Base-by-base conservation (phyloP, 2,113 vertebrate genomes). In the Mormoops blainvillei region DNA sequence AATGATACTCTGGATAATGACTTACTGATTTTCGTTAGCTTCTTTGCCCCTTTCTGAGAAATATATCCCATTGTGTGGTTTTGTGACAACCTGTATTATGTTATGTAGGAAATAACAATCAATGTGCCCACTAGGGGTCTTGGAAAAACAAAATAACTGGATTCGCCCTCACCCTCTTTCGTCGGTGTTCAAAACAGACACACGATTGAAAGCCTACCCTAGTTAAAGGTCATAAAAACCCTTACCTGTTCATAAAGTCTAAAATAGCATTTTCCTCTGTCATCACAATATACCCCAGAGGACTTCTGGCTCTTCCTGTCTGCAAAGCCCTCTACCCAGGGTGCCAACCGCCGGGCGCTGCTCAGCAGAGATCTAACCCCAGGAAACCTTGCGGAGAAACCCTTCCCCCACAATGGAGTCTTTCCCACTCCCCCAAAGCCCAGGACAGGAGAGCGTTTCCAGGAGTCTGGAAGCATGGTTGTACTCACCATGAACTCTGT, bases 401-500 rank as follows among this genome's bases (percentile, higher is more conserved):
- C 31, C 24, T 13, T 45, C 50, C 71, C 43, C 33, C 2, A 3
- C 38, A 12, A 1, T 1, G 31, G 50, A 52, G 10, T 54, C 58
- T 58, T 36, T n/a, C 89, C 58, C 67, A 82, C 22, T 31, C 12
- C 33, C 48, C 5, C 2, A 63, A 13, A 33, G 58, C 61, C 28
- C 36, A 54, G 56, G 50, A 24, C 0, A 10, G 33, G 22, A 7
- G n/a, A 1, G 52, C 0, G 1, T 24, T 68, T 19, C 0, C 18
- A 52, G 91, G 56, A 43, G 28, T 41, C 36, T 0, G 3, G 61
- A 22, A 26, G 13, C 0, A 5, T 0, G 22, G 7, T 33, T 52
- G 4, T 95, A 97, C 97, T 97, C 81, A 98, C 97, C 3, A 45
- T 33, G 85, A 85, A 28, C 31, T 97, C 97, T 5, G 94, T 91